Evolutionary conservation across 2,888 invertebrate species (phyloP), one percentile per base, ranked within the genome.

Genomic region (Toxonevra muliebris): DNA sequence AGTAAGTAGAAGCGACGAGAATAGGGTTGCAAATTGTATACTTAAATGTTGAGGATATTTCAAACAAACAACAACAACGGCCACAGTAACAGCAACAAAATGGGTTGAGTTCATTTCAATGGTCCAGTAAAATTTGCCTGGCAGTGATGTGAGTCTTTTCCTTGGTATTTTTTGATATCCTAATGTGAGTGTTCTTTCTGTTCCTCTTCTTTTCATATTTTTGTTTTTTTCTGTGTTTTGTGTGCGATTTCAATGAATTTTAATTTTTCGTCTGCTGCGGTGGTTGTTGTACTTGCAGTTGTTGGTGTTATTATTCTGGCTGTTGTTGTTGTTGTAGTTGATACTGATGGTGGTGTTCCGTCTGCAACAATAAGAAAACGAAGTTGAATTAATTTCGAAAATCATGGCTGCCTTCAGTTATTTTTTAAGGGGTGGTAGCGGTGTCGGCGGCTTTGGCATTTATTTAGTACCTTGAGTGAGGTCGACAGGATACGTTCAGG

Each of bases 371-470:
- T 75, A 79, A 79, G 77, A 77, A 80, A 78, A 77, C 76, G 76
- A 79, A 76, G 79, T 74, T 79, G 80, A 78, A 78, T 80, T 78
- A 79, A 80, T 80, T 80, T 80, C 71, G 76, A 76, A 80, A 80
- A 80, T 80, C 80, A 80, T 80, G 80, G 80, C 78, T 72, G 78
- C 76, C 76, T 66, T 45, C 48, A 64, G 57, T 40, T 15, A 13
- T 55, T 57, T 61, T 62, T 40, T 43, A 42, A 19, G 45, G 45
- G 58, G 54, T 55, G 45, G 71, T 68, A 70, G 65, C 60, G 64
- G 13, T 12, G 57, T 3, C 61, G 48, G 66, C 61, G 61, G 61
- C 57, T 45, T 55, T 43, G 45, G 17, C 30, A 48, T 48, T 48
- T 13, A 15, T 13, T 48, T 15, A 48, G 48, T 11, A 48, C n/a